Evolutionary conservation across 2,888 invertebrate genomes (phyloP).

Genomic region (Unio pictorum): DNA sequence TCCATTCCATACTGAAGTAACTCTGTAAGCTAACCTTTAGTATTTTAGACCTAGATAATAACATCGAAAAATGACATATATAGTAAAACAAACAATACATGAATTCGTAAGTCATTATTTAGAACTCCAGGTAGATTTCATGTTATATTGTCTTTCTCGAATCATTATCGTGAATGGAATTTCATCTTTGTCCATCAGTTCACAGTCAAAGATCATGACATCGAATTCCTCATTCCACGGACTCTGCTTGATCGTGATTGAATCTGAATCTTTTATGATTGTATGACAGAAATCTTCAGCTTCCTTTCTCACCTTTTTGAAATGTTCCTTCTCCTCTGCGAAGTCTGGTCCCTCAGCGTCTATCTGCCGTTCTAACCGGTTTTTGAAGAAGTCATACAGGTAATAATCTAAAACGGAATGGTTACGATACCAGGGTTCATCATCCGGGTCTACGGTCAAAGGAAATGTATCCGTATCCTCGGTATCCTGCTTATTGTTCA

Average conservation of each 20-base stretch:
- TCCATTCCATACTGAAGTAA: too few relatives aligned
- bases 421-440: constrained; percentile 11
- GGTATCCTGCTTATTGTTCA: constrained; percentile 7
- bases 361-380: constrained; percentile 18
- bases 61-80: too few relatives aligned
- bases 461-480: constrained; percentile 3
- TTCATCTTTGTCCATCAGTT: constrained; percentile 22
- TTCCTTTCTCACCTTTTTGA: constrained; percentile 15
- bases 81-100: too few relatives aligned
- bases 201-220: constrained; percentile 19
- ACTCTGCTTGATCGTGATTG: constrained; percentile 15
- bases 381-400: constrained; percentile 29
- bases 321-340: constrained; percentile 16
- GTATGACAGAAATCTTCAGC: constrained; percentile 28
- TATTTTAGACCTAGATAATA: too few relatives aligned
- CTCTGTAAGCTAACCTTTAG: too few relatives aligned
- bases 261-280: constrained; percentile 6
- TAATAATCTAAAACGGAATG: constrained; percentile 23
- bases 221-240: constrained; percentile 23
- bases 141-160: constrained; percentile 24
- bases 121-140: too few relatives aligned
- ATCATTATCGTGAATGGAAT: constrained; percentile 28
- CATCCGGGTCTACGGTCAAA: too few relatives aligned
- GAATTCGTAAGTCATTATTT: too few relatives aligned
- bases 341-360: constrained; percentile 20